A percentile compares a stretch with the other conserved stretches of the same genome.
Evolutionary conservation across 2,113 vertebrate genomes (phyloP).

Genomic region (Eupsittula cactorum): DNA sequence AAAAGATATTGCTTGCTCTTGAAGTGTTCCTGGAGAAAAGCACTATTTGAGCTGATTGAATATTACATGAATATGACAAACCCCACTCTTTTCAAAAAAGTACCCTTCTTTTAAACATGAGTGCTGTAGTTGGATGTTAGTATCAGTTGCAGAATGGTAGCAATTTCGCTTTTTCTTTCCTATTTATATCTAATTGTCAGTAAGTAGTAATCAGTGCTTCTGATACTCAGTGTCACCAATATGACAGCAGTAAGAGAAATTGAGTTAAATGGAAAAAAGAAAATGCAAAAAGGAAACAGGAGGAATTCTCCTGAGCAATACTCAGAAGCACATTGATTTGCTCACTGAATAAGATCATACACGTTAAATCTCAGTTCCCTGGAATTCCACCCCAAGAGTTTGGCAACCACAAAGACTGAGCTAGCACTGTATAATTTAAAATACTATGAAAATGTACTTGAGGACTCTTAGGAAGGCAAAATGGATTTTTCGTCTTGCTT

Average conservation of each 20-base stretch:
- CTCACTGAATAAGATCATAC: conserved; percentile 13
- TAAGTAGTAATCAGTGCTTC: neutral
- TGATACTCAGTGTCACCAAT: neutral
- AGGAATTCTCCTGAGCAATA: neutral
- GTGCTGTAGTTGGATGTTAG: neutral
- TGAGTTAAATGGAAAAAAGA: neutral
- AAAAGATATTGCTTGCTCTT: neutral
- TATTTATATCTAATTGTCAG: neutral
- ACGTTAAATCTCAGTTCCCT: conserved; percentile 32
- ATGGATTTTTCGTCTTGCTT: neutral
- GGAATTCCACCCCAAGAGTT: conserved; percentile 30
- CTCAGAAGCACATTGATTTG: conserved; percentile 18
- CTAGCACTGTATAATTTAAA: neutral
- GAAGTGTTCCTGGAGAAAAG: neutral
- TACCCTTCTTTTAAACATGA: neutral
- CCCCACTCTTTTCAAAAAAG: neutral
- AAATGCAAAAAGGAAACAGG: neutral
- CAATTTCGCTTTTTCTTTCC: neutral
- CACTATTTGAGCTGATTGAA: neutral
- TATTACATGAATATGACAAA: neutral
- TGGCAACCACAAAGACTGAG: conserved; percentile 6
- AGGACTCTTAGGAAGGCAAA: neutral
- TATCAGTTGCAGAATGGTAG: neutral
- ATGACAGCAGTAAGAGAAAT: neutral
- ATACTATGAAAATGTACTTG: neutral